Conservation (phyloP, 1,140 invertebrate genomes). For the Macrobrachium nipponense region DNA sequence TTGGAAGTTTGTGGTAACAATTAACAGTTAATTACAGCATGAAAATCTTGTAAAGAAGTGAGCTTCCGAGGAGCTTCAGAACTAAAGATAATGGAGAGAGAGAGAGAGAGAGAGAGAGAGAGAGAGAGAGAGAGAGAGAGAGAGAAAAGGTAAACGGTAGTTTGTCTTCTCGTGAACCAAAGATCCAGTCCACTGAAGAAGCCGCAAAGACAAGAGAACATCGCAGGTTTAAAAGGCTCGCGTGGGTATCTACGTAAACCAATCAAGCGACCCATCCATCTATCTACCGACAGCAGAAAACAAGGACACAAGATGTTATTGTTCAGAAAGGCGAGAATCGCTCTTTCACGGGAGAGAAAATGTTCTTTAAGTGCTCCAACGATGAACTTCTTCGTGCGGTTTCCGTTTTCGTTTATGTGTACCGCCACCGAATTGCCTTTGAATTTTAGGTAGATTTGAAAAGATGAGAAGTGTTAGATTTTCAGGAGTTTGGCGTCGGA, state of each 20-base stretch:
- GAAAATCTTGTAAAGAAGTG: no score
- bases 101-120: neutral
- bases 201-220: conserved; percentile 36
- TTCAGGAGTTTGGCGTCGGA: no score
- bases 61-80: no score
- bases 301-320: neutral
- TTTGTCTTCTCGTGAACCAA: neutral
- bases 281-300: neutral
- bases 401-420: no score
- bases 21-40: no score
- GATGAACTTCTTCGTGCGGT: no score
- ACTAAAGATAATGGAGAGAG: no score
- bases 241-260: conserved; percentile 37
- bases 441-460: no score
- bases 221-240: conserved; percentile 18
- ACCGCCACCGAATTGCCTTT: no score
- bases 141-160: neutral
- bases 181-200: neutral
- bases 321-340: neutral
- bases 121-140: neutral
- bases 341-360: neutral
- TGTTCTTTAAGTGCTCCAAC: no score
- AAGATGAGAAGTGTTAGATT: no score
- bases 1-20: no score
- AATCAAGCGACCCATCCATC: conserved; percentile 37